Evolutionary conservation across 92 coral and sea anemone species (phyloP), one percentile per base, ranked within the genome.

Genomic region (Muricea muricata): DNA sequence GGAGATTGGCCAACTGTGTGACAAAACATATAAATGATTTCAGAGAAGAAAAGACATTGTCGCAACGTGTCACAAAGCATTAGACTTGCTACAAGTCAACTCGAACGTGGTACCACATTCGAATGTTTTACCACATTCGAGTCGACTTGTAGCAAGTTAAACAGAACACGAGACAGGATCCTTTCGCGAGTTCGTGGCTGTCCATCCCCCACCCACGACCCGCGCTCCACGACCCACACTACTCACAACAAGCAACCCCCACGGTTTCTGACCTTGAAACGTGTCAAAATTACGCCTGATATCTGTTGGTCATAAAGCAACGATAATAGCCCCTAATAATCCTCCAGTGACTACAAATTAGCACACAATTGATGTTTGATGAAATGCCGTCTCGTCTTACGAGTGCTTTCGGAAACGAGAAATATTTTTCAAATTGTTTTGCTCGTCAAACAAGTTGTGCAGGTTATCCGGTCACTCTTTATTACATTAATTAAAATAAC

Each of bases 361-460:
- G 12, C 68, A 60, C 68, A 60, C 68, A 60, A 60, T 24, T 23
- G 68, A 25, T 60, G 3, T 24, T 6, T 17, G 17, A 60, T 28
- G 17, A 34, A 13, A 6, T 0, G 12, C 6, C 14, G 34, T 8
- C 15, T 29, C 26, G 9, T 12, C 15, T 60, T 60, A 23, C 21
- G 32, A 60, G 68, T 31, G 68, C 26, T 60, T 24, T 60, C 68
- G 68, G 68, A 60, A 60, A 60, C 26, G 21, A 60, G 33, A 60
- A 24, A 60, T 25, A 60, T 60, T 11, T 10, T 21, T 13, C 17
- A 60, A 18, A 60, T 60, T 60, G 68, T 60, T 60, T 60, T 25
- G 68, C 21, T 23, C 33, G 21, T 18, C 9, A n/a, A n/a, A n/a
- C 30, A 28, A 29, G 1, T 15, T 8, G 26, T 34, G 23, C 26